A percentile compares a stretch with the other conserved stretches of the same genome.
Conservation (phyloP, 2,113 vertebrate species). For the Hydrolagus affinis region DNA sequence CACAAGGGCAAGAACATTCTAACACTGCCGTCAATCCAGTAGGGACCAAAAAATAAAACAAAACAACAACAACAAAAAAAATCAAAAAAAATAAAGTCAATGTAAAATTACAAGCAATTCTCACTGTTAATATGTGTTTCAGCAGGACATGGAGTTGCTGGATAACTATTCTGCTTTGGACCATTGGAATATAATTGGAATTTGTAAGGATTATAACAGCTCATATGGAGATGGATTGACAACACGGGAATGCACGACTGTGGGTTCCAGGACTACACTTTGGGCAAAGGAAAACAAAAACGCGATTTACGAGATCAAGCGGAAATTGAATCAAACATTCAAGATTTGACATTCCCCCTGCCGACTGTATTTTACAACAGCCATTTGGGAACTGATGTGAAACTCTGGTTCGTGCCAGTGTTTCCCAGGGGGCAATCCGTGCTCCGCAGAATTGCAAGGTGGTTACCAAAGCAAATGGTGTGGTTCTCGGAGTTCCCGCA, state of each 20-base stretch:
- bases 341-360: background rate
- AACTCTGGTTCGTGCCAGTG: slow-evolving; percentile 2
- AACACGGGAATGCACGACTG: background rate
- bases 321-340: background rate
- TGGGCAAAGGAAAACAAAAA: background rate
- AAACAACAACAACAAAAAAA: background rate
- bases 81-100: too few relatives aligned
- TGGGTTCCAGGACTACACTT: background rate
- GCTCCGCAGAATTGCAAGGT: too few relatives aligned
- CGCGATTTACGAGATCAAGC: background rate
- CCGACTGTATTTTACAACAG: background rate
- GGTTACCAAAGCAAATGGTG: background rate
- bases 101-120: slow-evolving; percentile 5
- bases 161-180: slow-evolving; percentile 15
- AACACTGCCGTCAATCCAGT: slow-evolving; percentile 54
- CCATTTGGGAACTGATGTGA: background rate
- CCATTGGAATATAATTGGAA: slow-evolving; percentile 16
- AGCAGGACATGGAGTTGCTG: background rate
- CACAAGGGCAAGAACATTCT: slow-evolving; percentile 41
- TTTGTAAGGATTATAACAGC: background rate
- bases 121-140: background rate
- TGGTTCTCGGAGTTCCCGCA: background rate
- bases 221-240: background rate
- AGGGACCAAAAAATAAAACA: slow-evolving; percentile 48
- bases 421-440: background rate